Evolutionary conservation across 2,797 vertebrate genomes (phyloP).

Genomic region (Synanceia verrucosa): DNA sequence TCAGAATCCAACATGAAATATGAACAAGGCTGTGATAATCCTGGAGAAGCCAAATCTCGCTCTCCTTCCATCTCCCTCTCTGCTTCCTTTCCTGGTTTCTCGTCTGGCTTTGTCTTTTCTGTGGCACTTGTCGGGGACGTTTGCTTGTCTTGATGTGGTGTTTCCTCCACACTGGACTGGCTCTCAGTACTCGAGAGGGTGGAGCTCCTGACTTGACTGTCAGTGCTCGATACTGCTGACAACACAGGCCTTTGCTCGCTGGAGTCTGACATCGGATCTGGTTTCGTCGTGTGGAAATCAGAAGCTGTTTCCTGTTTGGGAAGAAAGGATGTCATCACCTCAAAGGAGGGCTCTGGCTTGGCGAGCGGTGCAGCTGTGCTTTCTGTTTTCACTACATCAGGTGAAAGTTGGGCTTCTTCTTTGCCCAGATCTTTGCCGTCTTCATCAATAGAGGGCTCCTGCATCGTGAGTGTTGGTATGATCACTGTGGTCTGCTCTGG

Average conservation of each 20-base stretch:
- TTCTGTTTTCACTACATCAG: conserved; percentile 53
- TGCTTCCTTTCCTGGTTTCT: conserved; percentile 75
- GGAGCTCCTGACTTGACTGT: conserved; percentile 60
- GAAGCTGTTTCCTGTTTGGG: conserved; percentile 37
- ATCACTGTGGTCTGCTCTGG: conserved; percentile 45
- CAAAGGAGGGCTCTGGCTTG: conserved; percentile 52
- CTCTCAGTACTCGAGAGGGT: conserved; percentile 64
- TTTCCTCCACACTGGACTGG: conserved; percentile 65
- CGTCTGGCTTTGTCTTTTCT: conserved; percentile 48
- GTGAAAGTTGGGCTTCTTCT: conserved; percentile 50
- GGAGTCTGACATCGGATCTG: conserved; percentile 24
- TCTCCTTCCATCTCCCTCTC: conserved; percentile 80
- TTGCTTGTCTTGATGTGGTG: conserved; percentile 51
- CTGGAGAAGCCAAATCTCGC: conserved; percentile 75
- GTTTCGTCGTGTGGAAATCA: conserved; percentile 24
- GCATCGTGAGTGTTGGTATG: conserved; percentile 73
- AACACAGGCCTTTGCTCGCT: conserved; percentile 48
- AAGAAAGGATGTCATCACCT: conserved; percentile 13
- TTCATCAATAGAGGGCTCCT: conserved; percentile 73
- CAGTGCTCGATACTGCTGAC: conserved; percentile 58
- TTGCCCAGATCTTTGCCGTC: conserved; percentile 60
- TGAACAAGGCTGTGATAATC: conserved; percentile 70
- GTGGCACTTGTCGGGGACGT: conserved; percentile 30
- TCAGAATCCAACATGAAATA: conserved; percentile 72
- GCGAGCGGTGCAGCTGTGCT: conserved; percentile 34